Conservation (phyloP, 2,797 vertebrate genomes). For the Caiman crocodilus region DNA sequence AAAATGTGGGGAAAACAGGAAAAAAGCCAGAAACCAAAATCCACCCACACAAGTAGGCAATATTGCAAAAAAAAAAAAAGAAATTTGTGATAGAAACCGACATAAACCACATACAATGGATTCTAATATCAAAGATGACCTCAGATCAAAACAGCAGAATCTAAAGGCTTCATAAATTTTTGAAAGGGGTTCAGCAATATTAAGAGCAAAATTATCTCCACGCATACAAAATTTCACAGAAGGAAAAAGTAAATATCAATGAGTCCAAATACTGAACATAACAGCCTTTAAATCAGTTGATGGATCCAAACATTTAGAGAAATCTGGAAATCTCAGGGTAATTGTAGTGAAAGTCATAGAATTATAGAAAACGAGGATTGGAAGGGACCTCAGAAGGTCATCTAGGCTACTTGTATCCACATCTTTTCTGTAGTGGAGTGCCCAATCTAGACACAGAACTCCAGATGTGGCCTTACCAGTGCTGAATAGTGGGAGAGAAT, state of each 20-base stretch:
- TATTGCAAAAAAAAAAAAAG: neutral
- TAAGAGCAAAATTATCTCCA: neutral
- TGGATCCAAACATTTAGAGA: neutral
- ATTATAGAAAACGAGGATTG: too few species aligned
- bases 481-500: too few species aligned
- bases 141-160: neutral
- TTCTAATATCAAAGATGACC: neutral
- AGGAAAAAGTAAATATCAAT: accelerated
- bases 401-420: too few species aligned
- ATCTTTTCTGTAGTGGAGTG: too few species aligned
- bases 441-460: too few species aligned
- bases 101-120: neutral
- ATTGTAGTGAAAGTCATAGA: accelerated
- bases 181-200: neutral
- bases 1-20: neutral
- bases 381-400: too few species aligned
- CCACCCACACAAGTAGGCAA: neutral
- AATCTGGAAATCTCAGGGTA: accelerated
- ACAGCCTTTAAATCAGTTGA: neutral
- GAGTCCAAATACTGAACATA: neutral
- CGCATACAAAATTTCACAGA: neutral
- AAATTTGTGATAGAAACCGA: neutral
- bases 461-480: too few species aligned
- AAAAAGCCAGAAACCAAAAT: neutral
- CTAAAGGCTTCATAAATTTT: neutral